These are phyloP conservation scores for Vanessa atalanta DNA, from an alignment of 1,140 invertebrate genomes.

Conservation along the genomic window DNA sequence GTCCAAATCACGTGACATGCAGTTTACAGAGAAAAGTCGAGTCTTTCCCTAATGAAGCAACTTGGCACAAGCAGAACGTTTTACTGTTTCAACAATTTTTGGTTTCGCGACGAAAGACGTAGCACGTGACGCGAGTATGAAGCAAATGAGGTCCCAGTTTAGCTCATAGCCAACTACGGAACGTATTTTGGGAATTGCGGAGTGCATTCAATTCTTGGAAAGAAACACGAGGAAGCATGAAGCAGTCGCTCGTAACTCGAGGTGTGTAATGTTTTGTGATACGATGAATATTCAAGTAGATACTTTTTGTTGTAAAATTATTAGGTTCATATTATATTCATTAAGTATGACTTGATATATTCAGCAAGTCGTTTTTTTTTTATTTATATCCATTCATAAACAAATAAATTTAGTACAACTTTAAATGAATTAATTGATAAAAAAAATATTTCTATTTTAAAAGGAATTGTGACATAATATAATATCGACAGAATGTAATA, in stretches of 20 bases:
- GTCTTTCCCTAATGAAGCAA: conserved; percentile 51
- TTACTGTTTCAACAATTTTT: conserved; percentile 51
- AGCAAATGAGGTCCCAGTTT: neutral
- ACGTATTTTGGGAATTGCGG: conserved; percentile 3
- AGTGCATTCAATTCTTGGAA: neutral
- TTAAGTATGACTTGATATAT: too few relatives aligned
- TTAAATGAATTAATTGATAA: too few relatives aligned
- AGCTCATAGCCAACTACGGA: neutral
- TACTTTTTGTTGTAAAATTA: too few relatives aligned
- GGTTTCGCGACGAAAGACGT: conserved; percentile 41
- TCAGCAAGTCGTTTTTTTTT: too few relatives aligned
- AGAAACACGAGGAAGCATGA: neutral
- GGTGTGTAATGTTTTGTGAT: neutral
- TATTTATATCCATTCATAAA: too few relatives aligned
- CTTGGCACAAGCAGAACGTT: conserved; percentile 48
- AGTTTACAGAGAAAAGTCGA: conserved; percentile 19
- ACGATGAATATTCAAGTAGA: too few relatives aligned
- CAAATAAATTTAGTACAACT: too few relatives aligned
- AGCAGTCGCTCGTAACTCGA: too few relatives aligned
- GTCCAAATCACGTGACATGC: conserved; percentile 16
- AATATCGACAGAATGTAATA: too few relatives aligned
- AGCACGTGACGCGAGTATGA: conserved; percentile 26
- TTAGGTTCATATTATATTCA: too few relatives aligned
- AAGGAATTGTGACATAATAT: too few relatives aligned
- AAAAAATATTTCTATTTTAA: too few relatives aligned